Base-by-base conservation (phyloP, 2,797 vertebrate genomes). In the Sebastiscus tertius region DNA sequence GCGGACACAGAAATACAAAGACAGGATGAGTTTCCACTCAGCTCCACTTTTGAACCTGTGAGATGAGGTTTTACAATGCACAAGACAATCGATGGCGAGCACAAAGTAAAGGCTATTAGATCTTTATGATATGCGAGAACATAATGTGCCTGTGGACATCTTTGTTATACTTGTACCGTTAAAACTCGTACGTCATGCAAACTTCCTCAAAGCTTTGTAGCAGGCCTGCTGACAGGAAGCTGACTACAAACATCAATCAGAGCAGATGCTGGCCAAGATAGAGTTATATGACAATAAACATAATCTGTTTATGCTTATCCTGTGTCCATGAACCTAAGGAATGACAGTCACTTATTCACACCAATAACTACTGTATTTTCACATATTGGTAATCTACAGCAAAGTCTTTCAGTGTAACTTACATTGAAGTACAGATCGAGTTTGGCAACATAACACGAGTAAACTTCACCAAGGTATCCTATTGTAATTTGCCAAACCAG, bases 81-180 rank as follows among this genome's bases (percentile, higher is more conserved):
- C 90, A 89, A 89, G 89, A 94, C 90, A 91, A 85, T 80, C 46
- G 20, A 86, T 83, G 84, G 66, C 85, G 81, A 90, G 84, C 77
- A 84, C 88, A 90, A 94, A 91, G 83, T 81, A 91, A 89, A 91
- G 73, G 71, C 78, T 86, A 74, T 75, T 83, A 79, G 84, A 88
- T 87, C 75, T 77, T 77, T 63, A 83, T 86, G 89, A 90, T 81
- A 88, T 88, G 80, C 88, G 82, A 84, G 78, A 88, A 88, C 87
- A 82, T 46, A 91, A 93, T 91, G 92, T 94, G 93, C 90, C 88
- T 75, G 82, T 93, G 90, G 85, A 94, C 84, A 81, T 92, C 74
- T 87, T 87, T 87, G 83, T 87, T 80, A 75, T 68, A 84, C 49
- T 77, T 75, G 63, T 75, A 89, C 83, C 65, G 71, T 90, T 90